phyloP scores from a whole-genome alignment of 2,888 invertebrate genomes.

The Trissolcus brochymenae region DNA sequence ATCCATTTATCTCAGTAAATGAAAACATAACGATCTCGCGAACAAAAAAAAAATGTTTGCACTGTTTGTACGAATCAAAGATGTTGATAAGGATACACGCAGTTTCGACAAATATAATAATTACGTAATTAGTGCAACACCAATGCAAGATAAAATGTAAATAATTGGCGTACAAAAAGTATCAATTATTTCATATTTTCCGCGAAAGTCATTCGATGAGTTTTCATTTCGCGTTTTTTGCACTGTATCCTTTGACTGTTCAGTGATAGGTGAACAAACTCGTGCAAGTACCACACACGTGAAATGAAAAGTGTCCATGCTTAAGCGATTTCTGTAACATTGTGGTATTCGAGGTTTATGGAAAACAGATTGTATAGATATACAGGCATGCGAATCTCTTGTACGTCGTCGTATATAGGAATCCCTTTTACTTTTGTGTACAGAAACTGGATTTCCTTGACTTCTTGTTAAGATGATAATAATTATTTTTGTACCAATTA shows the following conservation, averaged over 20 bases:
- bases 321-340: constrained; percentile 39
- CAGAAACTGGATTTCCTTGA: constrained; percentile 29
- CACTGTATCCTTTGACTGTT: constrained; percentile 9
- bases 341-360: constrained; percentile 25
- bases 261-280: constrained; percentile 2
- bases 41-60: too few relatives aligned
- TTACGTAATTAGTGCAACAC: background rate
- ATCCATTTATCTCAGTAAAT: too few relatives aligned
- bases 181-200: constrained; percentile 18
- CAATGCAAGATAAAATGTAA: constrained; percentile 1
- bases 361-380: constrained; percentile 43
- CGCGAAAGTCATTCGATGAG: constrained; percentile 31
- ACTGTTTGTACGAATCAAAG: too few relatives aligned
- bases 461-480: constrained; percentile 10
- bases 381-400: constrained; percentile 29
- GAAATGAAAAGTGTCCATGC: constrained; percentile 43
- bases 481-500: background rate
- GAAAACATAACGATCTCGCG: too few relatives aligned
- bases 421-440: constrained; percentile 40
- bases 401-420: constrained; percentile 18
- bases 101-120: constrained; percentile 1
- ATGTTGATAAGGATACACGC: background rate
- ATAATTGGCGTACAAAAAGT: constrained; percentile 5
- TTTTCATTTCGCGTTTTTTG: constrained; percentile 15
- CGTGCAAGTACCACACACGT: constrained; percentile 7